Percentiles rank a stretch among this genome's conserved stretches.
phyloP scores from a whole-genome alignment of 2,888 invertebrate genomes.

The Diarsia rubi region DNA sequence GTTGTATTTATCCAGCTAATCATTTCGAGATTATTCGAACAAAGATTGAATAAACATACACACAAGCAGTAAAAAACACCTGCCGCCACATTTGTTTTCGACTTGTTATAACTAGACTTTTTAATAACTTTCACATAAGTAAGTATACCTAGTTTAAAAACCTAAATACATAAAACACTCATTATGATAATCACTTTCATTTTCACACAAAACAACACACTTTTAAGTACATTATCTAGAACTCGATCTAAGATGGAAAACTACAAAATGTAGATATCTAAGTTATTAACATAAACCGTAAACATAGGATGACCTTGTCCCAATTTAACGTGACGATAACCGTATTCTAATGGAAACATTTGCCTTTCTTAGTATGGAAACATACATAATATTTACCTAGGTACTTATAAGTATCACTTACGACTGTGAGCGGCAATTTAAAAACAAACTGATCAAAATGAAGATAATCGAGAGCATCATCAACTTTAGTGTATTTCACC shows the following conservation, averaged over 20 bases:
- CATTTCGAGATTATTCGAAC: neutral
- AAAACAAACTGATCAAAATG: neutral
- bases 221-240: conserved; percentile 8
- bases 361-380: conserved; percentile 43
- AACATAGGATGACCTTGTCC: conserved; percentile 48
- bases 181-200: conserved; percentile 13
- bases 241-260: conserved; percentile 3
- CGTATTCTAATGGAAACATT: conserved; percentile 61
- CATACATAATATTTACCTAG: conserved; percentile 35
- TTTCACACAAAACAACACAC: neutral
- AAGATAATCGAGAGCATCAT: neutral
- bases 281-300: conserved; percentile 46
- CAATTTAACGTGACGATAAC: conserved; percentile 43
- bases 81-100: neutral
- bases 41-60: neutral
- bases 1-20: neutral
- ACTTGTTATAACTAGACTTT: neutral
- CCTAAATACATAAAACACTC: neutral
- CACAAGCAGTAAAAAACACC: neutral
- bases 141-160: no score
- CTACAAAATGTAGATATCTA: conserved; percentile 8
- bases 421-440: neutral
- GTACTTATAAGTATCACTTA: neutral
- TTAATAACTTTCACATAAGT: neutral
- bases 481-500: no score